These are phyloP conservation scores for Mustela nigripes DNA, from an alignment of 2,113 vertebrate species.

Conservation along the genomic window DNA sequence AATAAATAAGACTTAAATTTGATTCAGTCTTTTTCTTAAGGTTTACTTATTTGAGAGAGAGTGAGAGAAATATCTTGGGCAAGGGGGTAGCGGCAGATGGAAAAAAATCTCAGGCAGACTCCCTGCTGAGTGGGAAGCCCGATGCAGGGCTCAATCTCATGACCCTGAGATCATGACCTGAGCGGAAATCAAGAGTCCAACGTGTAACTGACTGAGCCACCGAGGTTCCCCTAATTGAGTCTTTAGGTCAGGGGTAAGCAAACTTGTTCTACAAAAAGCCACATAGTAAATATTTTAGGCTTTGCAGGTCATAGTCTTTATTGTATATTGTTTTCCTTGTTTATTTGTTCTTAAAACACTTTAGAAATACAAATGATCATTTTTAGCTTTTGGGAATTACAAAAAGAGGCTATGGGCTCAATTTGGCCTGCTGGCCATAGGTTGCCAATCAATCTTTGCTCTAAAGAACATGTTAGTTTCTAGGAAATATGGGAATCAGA, in stretches of 20 bases:
- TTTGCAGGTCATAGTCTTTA: neutral
- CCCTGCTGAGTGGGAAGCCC: neutral
- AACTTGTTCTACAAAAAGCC: neutral
- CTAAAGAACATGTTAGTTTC: neutral
- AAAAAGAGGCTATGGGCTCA: neutral
- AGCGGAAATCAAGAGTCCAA: neutral
- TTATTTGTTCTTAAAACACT: neutral
- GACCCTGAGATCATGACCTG: neutral
- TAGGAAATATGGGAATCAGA: neutral
- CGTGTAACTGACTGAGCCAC: neutral
- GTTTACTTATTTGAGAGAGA: neutral
- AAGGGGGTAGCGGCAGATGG: no score
- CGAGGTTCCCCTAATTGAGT: neutral
- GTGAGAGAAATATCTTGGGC: neutral
- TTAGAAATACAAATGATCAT: neutral
- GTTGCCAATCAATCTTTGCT: neutral
- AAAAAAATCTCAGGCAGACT: neutral
- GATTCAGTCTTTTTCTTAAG: neutral
- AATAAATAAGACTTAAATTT: constrained; percentile 22
- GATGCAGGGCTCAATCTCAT: neutral
- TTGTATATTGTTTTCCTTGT: neutral
- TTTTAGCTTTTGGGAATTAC: neutral
- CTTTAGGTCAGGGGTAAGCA: neutral
- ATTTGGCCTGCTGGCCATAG: neutral
- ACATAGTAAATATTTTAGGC: neutral